These are phyloP conservation scores for Rallus crepitans DNA, from an alignment of 2,797 vertebrate genomes.

Conservation along the genomic window DNA sequence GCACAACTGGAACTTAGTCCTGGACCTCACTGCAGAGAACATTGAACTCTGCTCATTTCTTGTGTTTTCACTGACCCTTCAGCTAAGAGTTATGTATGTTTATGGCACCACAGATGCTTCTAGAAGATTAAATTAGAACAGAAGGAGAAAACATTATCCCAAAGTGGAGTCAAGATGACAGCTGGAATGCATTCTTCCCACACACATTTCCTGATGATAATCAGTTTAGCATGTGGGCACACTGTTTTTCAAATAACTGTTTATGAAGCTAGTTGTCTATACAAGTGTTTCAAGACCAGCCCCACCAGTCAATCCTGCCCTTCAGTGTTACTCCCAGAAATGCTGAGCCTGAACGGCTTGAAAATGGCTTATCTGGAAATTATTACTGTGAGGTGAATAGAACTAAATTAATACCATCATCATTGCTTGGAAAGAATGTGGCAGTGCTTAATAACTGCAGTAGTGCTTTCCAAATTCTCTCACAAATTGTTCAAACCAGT, in stretches of 20 bases:
- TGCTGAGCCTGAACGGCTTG: background rate
- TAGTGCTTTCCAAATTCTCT: conserved; percentile 41
- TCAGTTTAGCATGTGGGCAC: background rate
- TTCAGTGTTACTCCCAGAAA: background rate
- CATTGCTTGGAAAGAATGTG: conserved; percentile 49
- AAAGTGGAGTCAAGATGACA: background rate
- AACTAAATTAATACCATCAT: conserved; percentile 41
- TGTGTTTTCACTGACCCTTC: background rate
- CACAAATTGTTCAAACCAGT: conserved; percentile 49
- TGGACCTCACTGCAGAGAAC: background rate
- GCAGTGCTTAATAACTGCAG: conserved; percentile 16
- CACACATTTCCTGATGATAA: background rate
- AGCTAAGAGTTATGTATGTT: background rate
- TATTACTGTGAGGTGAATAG: conserved; percentile 10
- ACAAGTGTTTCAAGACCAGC: background rate
- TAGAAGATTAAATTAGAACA: background rate
- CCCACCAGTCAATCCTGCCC: background rate
- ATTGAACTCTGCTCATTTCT: background rate
- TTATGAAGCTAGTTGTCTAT: background rate
- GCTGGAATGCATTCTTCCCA: background rate
- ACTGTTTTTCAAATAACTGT: background rate
- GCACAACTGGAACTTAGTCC: background rate
- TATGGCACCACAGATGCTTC: background rate
- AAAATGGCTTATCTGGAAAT: conserved; percentile 29
- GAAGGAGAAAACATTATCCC: conserved; percentile 12